Base-by-base conservation (phyloP, 2,888 invertebrate genomes). In the Lamproptera curius region DNA sequence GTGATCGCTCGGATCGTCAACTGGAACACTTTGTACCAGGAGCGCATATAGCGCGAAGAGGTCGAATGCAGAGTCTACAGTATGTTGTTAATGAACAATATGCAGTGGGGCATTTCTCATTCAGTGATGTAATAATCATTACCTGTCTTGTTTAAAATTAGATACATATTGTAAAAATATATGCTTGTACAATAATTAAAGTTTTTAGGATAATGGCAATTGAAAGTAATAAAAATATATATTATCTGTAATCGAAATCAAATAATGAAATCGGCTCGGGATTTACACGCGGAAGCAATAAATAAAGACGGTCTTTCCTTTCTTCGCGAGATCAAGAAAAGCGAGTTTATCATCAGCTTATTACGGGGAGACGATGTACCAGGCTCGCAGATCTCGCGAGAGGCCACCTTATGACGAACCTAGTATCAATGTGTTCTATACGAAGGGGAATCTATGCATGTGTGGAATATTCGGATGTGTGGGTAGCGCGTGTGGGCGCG, bases 321-420 rank as follows among this genome's bases (percentile, higher is more conserved):
- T 67, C n/a, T 14, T 4, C 66, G 70, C 69, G 72, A 74, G 78
- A 82, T 81, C 79, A 78, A 81, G 80, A 80, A 80, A 80, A 77
- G 76, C 79, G 75, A 79, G 79, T 82, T 31, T 82, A 84, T 83
- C 84, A 83, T 80, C 80, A 81, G 84, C 86, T 87, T 86, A 85
- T 87, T 87, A 87, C 83, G 77, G 75, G 74, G 79, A 84, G 79
- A 67, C 74, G 69, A 62, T 65, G 75, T 83, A 87, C 85, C 69
- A 86, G 86, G 85, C 76, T 65, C 62, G 63, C 79, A 83, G 74
- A 77, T 70, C 73, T 66, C 62, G 70, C 64, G 65, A 74, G 82
- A 81, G 73, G 70, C 67, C 62, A 63, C 67, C 68, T 70, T 72
- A 71, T 85, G 82, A 83, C 82, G 82, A 78, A 70, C 67, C 65